Evolutionary conservation across 2,888 invertebrate genomes (phyloP).

Genomic region (Machimus atricapillus): DNA sequence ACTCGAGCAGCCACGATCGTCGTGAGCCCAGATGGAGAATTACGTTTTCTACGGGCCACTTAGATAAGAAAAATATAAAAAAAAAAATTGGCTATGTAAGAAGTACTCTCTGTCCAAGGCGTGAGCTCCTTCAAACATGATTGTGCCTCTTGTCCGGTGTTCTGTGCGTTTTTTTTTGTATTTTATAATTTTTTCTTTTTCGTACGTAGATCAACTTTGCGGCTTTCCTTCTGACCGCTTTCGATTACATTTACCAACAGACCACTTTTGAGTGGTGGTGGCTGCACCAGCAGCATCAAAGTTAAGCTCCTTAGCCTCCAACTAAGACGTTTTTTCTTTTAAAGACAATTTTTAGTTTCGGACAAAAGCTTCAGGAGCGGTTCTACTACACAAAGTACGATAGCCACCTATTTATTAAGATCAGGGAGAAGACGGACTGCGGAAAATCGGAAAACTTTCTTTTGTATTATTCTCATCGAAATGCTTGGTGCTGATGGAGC

Average conservation of each 20-base stretch:
- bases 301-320: neutral
- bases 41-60: neutral
- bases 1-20: neutral
- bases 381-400: neutral
- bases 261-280: neutral
- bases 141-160: neutral
- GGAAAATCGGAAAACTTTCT: neutral
- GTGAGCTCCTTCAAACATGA: conserved; percentile 16
- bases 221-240: neutral
- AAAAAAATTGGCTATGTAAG: neutral
- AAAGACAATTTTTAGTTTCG: neutral
- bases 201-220: neutral
- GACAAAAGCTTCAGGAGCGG: neutral
- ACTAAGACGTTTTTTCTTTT: neutral
- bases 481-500: neutral
- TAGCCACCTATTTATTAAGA: neutral
- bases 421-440: neutral
- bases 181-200: neutral
- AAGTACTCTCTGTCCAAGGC: neutral
- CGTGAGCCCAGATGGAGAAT: conserved; percentile 1
- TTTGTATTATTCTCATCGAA: neutral
- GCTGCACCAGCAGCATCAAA: neutral
- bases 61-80: neutral
- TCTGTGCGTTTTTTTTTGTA: neutral
- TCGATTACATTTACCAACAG: neutral